A percentile compares a stretch with the other conserved stretches of the same genome.
phyloP scores from a whole-genome alignment of 1,140 invertebrate genomes.

The Conus ventricosus region DNA sequence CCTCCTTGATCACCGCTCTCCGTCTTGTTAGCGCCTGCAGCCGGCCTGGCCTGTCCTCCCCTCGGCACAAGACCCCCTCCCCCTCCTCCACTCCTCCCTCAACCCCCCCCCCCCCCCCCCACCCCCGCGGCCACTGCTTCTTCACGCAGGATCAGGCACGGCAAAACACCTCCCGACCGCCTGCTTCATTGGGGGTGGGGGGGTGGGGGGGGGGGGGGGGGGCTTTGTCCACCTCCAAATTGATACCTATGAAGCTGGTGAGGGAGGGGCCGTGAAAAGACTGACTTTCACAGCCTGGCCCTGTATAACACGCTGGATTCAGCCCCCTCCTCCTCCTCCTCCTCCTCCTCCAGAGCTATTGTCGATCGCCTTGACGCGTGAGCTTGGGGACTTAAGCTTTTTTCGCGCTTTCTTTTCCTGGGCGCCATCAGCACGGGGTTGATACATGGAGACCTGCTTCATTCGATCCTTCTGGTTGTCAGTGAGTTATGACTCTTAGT shows the following conservation, averaged over 20 bases:
- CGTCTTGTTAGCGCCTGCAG: constrained; percentile 27
- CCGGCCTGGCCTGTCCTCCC: neutral
- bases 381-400: constrained; percentile 1
- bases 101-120: neutral
- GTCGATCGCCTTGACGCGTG: neutral
- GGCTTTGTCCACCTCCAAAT: constrained; percentile 27
- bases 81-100: neutral
- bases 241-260: constrained; percentile 23
- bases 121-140: neutral
- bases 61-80: neutral
- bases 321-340: neutral
- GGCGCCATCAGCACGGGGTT: neutral
- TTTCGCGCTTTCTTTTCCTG: neutral
- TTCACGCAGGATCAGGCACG: constrained; percentile 3
- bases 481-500: neutral
- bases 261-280: constrained; percentile 3
- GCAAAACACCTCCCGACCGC: constrained; percentile 24
- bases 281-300: constrained; percentile 29
- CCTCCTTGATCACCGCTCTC: constrained; percentile 5
- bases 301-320: constrained; percentile 12
- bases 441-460: constrained; percentile 9
- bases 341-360: neutral
- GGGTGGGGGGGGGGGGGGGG: too few species aligned
- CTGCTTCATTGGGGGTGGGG: constrained; percentile 4
- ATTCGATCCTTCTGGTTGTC: neutral